Base-by-base conservation (phyloP, 2,888 invertebrate genomes). In the Tenthredo livida region DNA sequence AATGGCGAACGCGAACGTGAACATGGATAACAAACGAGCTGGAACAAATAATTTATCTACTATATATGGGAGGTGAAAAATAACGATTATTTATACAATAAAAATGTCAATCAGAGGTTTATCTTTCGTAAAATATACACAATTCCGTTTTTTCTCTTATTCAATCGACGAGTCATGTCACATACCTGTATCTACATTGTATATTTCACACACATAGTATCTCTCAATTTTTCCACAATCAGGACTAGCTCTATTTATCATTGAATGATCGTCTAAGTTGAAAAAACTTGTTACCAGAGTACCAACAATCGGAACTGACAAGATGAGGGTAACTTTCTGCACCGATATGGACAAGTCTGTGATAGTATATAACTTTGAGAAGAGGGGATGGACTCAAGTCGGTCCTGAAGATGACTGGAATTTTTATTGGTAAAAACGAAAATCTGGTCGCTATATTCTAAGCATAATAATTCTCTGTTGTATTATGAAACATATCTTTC, bases 301-400 rank as follows among this genome's bases (percentile, higher is more conserved):
- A 37, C 89, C 89, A 0, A 87, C 89, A 9, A 84, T 87, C 40
- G 92, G 91, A 33, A 84, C 90, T 21, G 95, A 95, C 90, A 94
- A 94, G 90, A 94, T 94, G 88, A 95, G 95, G 89, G 94, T 96
- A 29, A 94, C 95, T 15, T 96, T 96, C 92, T 97, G 97, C 90
- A 97, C 97, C n/a, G 98, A 98, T 93, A 95, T 98, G 91, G 99
- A 99, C 91, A 98, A 98, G 93, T 98, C 98, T 33, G 98, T 98
- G 12, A 95, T 99, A 85, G 95, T 98, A 82, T 97, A 97, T 89
- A 99, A 98, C 94, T 98, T 98, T 92, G 98, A 98, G 89, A 97
- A 98, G 90, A 95, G 98, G 84, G 98, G 98, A 15, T 99, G 99
- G 98, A 94, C 95, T 10, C 97, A 97, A 93, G 98, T 98, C 0